Percentiles rank a stretch among this genome's conserved stretches.
Evolutionary conservation across 2,113 vertebrate genomes (phyloP).

Genomic region (Centrocercus urophasianus): DNA sequence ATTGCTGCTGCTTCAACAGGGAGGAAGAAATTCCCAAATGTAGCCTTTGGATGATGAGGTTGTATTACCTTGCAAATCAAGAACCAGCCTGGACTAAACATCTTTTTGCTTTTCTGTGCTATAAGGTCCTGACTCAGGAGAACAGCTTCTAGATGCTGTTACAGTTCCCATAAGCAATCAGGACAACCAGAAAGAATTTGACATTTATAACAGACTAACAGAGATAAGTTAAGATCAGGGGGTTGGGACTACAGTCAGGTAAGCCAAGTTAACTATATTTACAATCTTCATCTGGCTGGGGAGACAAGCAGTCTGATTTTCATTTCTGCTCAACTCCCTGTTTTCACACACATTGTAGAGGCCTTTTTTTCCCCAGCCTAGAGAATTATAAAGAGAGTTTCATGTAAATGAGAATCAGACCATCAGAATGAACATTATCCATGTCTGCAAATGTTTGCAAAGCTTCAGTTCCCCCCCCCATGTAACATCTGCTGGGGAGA

Average conservation of each 20-base stretch:
- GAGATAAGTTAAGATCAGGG: background rate
- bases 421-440: background rate
- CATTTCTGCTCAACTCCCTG: background rate
- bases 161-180: background rate
- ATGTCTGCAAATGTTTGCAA: conserved; percentile 15
- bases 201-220: background rate
- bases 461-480: background rate
- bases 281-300: background rate
- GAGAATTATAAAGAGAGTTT: background rate
- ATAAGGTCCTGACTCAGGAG: background rate
- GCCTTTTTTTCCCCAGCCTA: background rate
- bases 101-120: background rate
- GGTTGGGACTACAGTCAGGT: background rate
- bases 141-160: background rate
- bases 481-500: conserved; percentile 41
- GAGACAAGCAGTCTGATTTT: background rate
- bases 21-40: background rate
- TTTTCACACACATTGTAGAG: background rate
- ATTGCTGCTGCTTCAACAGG: background rate
- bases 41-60: background rate
- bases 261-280: background rate
- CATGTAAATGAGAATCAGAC: conserved; percentile 44
- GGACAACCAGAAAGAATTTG: background rate
- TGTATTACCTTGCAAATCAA: background rate
- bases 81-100: background rate